Evolutionary conservation across 2,888 invertebrate genomes (phyloP), one percentile per base, ranked within the genome.

Genomic region (Dryocosmus kuriphilus): DNA sequence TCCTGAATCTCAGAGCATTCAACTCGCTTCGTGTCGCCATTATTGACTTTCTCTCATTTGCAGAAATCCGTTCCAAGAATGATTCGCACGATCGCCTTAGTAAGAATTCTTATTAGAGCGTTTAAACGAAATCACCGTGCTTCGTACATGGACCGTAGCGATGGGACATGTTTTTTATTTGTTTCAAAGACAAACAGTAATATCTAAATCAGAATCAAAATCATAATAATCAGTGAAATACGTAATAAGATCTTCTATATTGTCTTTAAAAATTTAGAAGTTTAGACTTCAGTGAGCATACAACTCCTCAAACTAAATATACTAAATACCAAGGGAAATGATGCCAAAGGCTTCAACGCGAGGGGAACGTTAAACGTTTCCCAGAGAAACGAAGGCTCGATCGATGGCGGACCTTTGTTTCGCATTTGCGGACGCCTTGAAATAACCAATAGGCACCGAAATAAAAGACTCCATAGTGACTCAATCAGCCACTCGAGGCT

Each of bases 381-480:
- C 88, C 76, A 85, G 90, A 90, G 89, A 82, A 82, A 79, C 81
- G 83, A 75, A 77, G 27, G 78, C 75, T 73, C 82, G 82, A 85
- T 85, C 81, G 81, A 83, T 83, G 83, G 78, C 83, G 80, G 77
- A 80, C 80, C 87, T 87, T 88, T 87, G 87, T 88, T 84, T 85
- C 81, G 83, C 67, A 73, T 83, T 83, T 85, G 86, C 83, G 84
- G 84, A 81, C 83, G 77, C 78, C 84, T 84, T 81, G 51, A 51
- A 78, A 83, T 80, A 83, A 84, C 84, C 84, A 85, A 87, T 83
- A 80, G 84, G 76, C 80, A 83, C 83, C 84, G 86, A 88, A 88
- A 86, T 87, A 88, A 89, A 89, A 87, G 81, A 80, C 77, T 83
- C 79, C 77, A 76, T 87, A 89, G 89, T 89, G 89, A 88, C 88